Evolutionary conservation across 2,113 vertebrate species (phyloP), one percentile per base, ranked within the genome.

Genomic region (Anseranas semipalmata): DNA sequence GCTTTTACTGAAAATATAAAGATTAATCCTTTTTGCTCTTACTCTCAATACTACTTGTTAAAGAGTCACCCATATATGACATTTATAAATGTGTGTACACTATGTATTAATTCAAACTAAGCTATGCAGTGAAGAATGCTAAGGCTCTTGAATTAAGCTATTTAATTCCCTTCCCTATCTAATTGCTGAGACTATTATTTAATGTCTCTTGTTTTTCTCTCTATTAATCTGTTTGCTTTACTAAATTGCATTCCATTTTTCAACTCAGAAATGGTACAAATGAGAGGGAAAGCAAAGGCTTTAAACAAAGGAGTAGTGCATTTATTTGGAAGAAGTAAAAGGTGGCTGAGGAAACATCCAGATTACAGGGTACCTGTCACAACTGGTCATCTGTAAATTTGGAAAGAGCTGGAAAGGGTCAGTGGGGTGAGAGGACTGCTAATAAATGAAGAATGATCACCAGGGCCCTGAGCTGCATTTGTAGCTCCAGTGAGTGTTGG

Each of bases 161-260:
- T 95, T 95, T 94, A 79, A 95, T 95, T 92, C 66, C 62, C 93
- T 87, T 95, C 84, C 55, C 87, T 70, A 55, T 82, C 80, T 96
- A 92, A 96, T 95, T 95, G 84, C 74, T 58, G 73, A 66, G 62
- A 62, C 79, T 95, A 73, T 95, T 95, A 95, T 95, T 93, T 94
- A 89, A 96, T 78, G 86, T 41, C 70, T 85, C 62, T 75, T 81
- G 45, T 65, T 96, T 96, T 93, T 84, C 71, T 85, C 71, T 88
- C 70, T 89, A 66, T 90, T 94, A 93, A 92, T 92, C 80, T 92
- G 86, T 96, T 96, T 93, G 86, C 66, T 95, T 95, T 94, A 73
- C 66, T 81, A 89, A 95, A 95, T 85, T 79, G 53, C 46, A 48
- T 79, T 92, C 32, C 8, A 28, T 75, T 91, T 90, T 82, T 73